Percentiles rank a stretch among this genome's conserved stretches.
Evolutionary conservation across 1,140 invertebrate genomes (phyloP).

Genomic region (Pectinophora gossypiella): DNA sequence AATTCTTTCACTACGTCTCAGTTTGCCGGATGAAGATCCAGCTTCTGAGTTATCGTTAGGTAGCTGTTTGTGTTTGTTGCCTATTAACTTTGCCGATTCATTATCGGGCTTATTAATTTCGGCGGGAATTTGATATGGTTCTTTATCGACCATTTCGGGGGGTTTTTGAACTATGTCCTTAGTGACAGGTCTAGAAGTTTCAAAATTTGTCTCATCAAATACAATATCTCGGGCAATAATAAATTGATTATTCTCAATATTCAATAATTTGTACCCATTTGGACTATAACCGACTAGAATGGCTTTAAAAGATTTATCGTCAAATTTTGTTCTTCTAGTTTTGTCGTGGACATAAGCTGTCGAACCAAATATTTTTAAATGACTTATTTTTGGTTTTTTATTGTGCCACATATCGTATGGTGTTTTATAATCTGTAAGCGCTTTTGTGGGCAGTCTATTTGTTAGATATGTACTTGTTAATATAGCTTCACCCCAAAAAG

Average conservation of each 20-base stretch:
- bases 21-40: neutral
- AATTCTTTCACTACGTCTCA: slow-evolving; percentile 2
- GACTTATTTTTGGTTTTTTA: neutral
- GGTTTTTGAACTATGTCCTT: neutral
- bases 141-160: neutral
- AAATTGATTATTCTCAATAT: slow-evolving; percentile 29
- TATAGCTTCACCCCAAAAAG: slow-evolving; percentile 4
- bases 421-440: slow-evolving; percentile 12
- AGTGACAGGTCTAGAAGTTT: neutral
- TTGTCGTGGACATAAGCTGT: slow-evolving; percentile 40
- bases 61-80: neutral
- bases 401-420: neutral
- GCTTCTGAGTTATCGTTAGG: neutral
- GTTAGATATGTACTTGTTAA: neutral
- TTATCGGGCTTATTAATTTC: neutral
- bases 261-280: slow-evolving; percentile 49
- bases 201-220: slow-evolving; percentile 35
- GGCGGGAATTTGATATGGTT: neutral
- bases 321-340: slow-evolving; percentile 42
- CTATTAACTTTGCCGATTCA: neutral
- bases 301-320: slow-evolving; percentile 36
- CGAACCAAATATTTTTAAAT: neutral
- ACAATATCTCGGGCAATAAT: slow-evolving; percentile 42
- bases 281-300: slow-evolving; percentile 47
- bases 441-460: neutral